Evolutionary conservation across 2,113 vertebrate genomes (phyloP).

Genomic region (Paracanthobrama guichenoti): DNA sequence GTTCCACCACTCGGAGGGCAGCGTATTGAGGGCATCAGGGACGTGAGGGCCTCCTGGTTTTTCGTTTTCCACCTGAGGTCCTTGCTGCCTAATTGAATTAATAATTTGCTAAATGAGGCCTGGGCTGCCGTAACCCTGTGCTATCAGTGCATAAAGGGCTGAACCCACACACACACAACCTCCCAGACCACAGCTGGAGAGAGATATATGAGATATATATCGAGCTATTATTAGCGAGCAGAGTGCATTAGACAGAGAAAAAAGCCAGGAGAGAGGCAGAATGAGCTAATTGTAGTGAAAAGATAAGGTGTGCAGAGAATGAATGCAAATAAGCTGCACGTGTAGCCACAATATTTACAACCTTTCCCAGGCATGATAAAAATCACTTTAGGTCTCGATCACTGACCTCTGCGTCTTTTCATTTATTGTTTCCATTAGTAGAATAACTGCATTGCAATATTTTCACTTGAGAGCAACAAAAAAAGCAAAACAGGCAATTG

Average conservation of each 20-base stretch:
- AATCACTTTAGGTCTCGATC: neutral
- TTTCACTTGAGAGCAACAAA: neutral
- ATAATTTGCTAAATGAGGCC: constrained; percentile 54
- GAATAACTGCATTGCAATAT: neutral
- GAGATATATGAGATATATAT: constrained; percentile 42
- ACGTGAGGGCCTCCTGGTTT: neutral
- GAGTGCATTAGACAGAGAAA: neutral
- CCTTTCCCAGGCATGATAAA: neutral
- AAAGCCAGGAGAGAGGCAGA: neutral
- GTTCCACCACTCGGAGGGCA: neutral
- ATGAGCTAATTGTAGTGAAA: constrained; percentile 26
- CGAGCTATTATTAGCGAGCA: constrained; percentile 52
- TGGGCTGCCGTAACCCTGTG: constrained; percentile 35
- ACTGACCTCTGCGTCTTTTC: neutral
- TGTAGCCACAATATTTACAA: constrained; percentile 22
- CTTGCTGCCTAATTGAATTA: constrained; percentile 53
- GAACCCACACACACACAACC: constrained; percentile 30
- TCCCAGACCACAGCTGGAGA: constrained; percentile 51
- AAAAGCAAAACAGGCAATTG: neutral
- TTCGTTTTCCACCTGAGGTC: constrained; percentile 50
- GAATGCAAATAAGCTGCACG: constrained; percentile 22
- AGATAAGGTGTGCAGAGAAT: constrained; percentile 29
- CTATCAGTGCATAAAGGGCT: constrained; percentile 18
- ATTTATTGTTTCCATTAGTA: neutral
- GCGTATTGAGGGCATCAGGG: neutral